A percentile compares a stretch with the other conserved stretches of the same genome.
Evolutionary conservation across 64 coral and sea anemone species (phyloP).

Genomic region (Montipora sp.): DNA sequence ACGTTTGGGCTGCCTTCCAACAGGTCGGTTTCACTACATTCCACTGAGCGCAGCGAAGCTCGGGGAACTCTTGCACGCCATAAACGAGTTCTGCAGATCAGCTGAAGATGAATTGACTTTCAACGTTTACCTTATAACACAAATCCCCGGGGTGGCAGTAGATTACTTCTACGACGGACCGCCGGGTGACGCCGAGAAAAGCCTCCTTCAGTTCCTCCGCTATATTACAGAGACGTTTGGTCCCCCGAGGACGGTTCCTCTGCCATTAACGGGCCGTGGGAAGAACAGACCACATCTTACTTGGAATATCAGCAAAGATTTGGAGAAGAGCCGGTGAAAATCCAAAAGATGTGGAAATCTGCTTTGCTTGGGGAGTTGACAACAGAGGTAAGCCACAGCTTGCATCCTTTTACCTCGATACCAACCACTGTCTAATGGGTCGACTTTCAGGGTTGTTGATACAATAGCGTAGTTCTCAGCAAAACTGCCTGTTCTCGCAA

Average conservation of each 20-base stretch:
- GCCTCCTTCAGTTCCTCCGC: conserved; percentile 8
- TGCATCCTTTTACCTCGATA: background rate
- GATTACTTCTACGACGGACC: conserved; percentile 31
- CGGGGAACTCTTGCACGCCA: background rate
- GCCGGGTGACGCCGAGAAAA: background rate
- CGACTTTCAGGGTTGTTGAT: too few species aligned
- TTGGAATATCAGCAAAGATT: conserved; percentile 15
- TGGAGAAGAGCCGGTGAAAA: background rate
- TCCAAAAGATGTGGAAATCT: conserved; percentile 19
- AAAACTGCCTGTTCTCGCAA: too few species aligned
- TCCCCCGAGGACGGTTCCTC: background rate
- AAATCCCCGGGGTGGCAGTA: conserved; percentile 28
- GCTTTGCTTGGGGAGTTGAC: conserved; percentile 13
- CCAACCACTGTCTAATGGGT: too few species aligned
- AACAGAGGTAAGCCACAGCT: background rate
- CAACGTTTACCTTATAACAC: conserved; percentile 22
- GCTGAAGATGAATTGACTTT: conserved; percentile 31
- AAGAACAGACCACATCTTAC: conserved; percentile 35
- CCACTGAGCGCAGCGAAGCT: conserved; percentile 16
- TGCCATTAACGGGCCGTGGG: background rate
- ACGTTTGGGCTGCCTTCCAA: background rate
- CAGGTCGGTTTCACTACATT: conserved; percentile 13
- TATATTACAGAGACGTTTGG: conserved; percentile 21
- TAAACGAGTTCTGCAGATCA: conserved; percentile 16
- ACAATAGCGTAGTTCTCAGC: too few species aligned